Base-by-base conservation (phyloP, 2,113 vertebrate genomes). In the Madoqua kirkii region DNA sequence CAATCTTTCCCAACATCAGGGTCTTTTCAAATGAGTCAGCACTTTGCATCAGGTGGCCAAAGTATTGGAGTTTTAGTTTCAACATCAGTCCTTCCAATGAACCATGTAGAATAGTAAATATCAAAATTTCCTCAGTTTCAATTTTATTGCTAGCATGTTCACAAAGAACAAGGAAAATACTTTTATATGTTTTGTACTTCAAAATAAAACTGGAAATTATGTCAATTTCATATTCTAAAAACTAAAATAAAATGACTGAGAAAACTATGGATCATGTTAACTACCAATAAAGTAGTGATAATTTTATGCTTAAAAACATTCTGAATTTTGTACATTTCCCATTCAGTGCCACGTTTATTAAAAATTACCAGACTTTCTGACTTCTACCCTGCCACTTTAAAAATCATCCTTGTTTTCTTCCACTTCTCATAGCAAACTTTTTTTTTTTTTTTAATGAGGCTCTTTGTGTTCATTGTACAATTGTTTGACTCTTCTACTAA, bases 361-460 rank as follows among this genome's bases (percentile, higher is more conserved):
- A 91, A 96, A 78, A 23, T 36, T 23, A 57, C 27, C n/a, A 31
- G 48, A 78, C 6, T 12, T 21, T 87, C 43, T 89, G 17, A 85
- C 43, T 9, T 93, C 14, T 88, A 16, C 15, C 48, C 11, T 60
- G 25, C 76, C 6, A 13, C 36, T 92, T 54, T 94, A 64, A 48
- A 96, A 96, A 79, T 93, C 3, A 62, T 40, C 12, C 8, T 89
- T 71, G 15, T 3, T 27, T 93, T 74, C 59, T 50, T 13, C 31
- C 19, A 82, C 16, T 95, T 93, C 27, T 67, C 64, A 52, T 3
- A 12, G 23, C 60, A 17, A 55, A 12, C 3, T 21, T 81, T 23
- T 7, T 33, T 48, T 60, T 50, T 12, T 1, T 33, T 16, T 8
- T 1, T n/a, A 1, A 1, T 4, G 2, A 4, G 8, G 0, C 1